Evolutionary conservation across 2,113 vertebrate species (phyloP).

Genomic region (Serranochromis macrocephalus): DNA sequence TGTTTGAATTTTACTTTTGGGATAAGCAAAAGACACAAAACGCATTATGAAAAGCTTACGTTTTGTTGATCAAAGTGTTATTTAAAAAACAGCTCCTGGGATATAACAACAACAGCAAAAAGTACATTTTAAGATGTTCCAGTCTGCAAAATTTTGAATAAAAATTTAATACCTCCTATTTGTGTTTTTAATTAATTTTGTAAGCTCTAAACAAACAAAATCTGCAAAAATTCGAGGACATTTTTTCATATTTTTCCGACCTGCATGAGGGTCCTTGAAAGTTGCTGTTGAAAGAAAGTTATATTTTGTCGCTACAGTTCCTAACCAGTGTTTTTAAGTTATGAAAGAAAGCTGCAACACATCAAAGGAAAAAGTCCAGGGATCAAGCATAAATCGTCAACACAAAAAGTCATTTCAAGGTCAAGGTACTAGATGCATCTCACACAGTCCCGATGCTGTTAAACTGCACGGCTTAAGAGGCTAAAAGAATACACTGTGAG

Average conservation of each 20-base stretch:
- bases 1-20: neutral
- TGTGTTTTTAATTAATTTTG: neutral
- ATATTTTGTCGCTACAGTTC: neutral
- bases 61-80: neutral
- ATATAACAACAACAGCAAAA: neutral
- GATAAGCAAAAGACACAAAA: neutral
- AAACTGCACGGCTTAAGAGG: slow-evolving; percentile 38
- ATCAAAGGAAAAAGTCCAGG: slow-evolving; percentile 51
- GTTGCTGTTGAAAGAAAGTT: neutral
- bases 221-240: neutral
- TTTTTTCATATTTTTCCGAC: neutral
- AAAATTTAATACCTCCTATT: neutral
- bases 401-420: slow-evolving; percentile 66
- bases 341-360: slow-evolving; percentile 10
- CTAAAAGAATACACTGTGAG: neutral
- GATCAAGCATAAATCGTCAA: slow-evolving; percentile 66
- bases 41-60: neutral
- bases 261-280: neutral
- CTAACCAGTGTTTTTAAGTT: neutral
- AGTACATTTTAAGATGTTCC: neutral
- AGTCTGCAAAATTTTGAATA: neutral
- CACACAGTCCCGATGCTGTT: slow-evolving; percentile 20
- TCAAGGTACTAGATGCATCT: slow-evolving; percentile 46
- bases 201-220: neutral
- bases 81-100: neutral